phyloP scores from a whole-genome alignment of 2,888 invertebrate species.

The Artemia sp. region DNA sequence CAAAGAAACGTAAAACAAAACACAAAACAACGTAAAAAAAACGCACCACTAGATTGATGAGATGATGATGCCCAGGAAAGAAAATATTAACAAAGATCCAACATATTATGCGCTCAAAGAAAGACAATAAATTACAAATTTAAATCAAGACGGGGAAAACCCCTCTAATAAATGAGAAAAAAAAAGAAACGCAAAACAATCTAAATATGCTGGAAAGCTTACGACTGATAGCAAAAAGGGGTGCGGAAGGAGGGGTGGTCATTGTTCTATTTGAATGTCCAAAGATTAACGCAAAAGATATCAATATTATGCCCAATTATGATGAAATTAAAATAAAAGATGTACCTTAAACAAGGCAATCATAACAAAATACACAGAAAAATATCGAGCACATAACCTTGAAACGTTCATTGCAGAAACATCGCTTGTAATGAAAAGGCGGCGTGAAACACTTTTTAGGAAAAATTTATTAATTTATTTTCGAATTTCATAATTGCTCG shows the following conservation, averaged over 20 bases:
- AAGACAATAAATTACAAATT: constrained; percentile 23
- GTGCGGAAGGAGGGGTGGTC: neutral
- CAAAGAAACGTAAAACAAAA: neutral
- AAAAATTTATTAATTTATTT: too few species aligned
- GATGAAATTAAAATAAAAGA: too few species aligned
- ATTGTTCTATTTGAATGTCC: neutral
- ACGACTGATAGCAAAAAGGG: constrained; percentile 17
- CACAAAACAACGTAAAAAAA: constrained; percentile 16
- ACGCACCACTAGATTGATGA: constrained; percentile 44
- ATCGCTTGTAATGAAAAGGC: too few species aligned
- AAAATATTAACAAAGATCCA: constrained; percentile 45
- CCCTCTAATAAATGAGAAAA: neutral
- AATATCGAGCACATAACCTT: too few species aligned
- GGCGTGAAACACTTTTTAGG: too few species aligned
- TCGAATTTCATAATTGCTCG: too few species aligned
- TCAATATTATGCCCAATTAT: too few species aligned
- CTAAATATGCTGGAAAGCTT: constrained; percentile 21
- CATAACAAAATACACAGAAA: too few species aligned
- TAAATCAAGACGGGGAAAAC: constrained; percentile 21
- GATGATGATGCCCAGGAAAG: constrained; percentile 34
- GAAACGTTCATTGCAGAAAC: too few species aligned
- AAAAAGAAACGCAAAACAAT: constrained; percentile 26
- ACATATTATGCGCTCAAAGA: constrained; percentile 53
- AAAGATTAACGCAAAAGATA: neutral
- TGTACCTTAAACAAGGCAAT: too few species aligned